Evolutionary conservation across 2,888 invertebrate genomes (phyloP).

Genomic region (Luffia ferchaultella): DNA sequence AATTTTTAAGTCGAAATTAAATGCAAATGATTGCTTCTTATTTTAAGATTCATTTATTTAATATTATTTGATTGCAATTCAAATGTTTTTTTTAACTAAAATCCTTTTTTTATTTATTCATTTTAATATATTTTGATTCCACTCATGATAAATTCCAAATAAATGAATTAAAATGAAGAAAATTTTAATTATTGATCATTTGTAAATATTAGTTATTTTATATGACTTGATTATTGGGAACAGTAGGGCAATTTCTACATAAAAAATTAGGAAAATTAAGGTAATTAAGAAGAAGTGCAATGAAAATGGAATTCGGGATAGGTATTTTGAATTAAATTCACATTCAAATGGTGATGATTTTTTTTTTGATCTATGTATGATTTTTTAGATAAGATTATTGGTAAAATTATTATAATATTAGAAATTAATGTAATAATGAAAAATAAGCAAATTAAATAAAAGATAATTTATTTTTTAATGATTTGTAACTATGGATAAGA

Average conservation of each 20-base stretch:
- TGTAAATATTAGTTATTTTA: constrained; percentile 30
- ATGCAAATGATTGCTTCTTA: constrained; percentile 60
- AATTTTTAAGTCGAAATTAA: constrained; percentile 56
- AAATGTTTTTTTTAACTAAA: constrained; percentile 47
- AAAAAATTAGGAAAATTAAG: no score
- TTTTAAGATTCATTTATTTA: constrained; percentile 57
- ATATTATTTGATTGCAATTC: constrained; percentile 48
- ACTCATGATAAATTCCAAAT: no score
- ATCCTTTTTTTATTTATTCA: constrained; percentile 43
- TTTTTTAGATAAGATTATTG: no score
- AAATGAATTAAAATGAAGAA: constrained; percentile 63
- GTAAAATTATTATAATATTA: no score
- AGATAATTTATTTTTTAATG: no score
- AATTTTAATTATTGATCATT: constrained; percentile 33
- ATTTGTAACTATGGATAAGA: no score
- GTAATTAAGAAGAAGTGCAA: no score
- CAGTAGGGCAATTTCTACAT: constrained; percentile 71
- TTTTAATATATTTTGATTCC: constrained; percentile 49
- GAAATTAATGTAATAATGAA: no score
- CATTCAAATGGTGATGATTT: constrained; percentile 69
- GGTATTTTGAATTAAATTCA: constrained; percentile 44
- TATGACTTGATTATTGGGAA: constrained; percentile 61
- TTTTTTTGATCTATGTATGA: constrained; percentile 68
- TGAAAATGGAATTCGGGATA: no score
- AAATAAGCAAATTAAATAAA: no score